A percentile compares a stretch with the other conserved stretches of the same genome.
Evolutionary conservation across 2,113 vertebrate species (phyloP).

Genomic region (Sigmodon hispidus): DNA sequence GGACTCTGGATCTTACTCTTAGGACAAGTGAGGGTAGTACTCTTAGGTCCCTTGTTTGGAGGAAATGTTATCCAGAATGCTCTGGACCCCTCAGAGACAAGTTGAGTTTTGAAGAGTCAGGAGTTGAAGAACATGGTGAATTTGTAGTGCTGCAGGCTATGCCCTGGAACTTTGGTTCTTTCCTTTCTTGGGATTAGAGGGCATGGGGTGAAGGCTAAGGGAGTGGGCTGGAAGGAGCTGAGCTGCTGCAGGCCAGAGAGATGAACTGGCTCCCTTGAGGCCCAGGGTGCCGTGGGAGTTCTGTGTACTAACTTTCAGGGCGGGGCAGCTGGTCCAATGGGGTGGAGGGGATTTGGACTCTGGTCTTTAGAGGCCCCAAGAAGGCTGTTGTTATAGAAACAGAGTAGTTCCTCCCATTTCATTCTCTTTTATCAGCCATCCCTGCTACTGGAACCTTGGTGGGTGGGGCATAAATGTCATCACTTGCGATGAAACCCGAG

Average conservation of each 20-base stretch:
- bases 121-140: neutral
- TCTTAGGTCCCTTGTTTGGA: neutral
- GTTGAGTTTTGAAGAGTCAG: neutral
- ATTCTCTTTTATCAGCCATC: neutral
- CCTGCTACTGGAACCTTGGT: neutral
- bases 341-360: slow-evolving; percentile 54
- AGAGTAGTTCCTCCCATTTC: neutral
- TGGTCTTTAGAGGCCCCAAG: slow-evolving; percentile 52
- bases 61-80: neutral
- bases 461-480: neutral
- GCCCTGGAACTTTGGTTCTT: neutral
- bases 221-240: neutral
- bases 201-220: neutral
- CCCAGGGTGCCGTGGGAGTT: neutral
- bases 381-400: slow-evolving; percentile 5
- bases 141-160: neutral
- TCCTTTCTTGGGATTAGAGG: neutral
- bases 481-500: rapidly evolving
- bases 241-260: neutral
- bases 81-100: neutral
- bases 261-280: neutral
- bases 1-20: neutral
- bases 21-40: neutral
- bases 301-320: neutral
- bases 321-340: neutral